Evolutionary conservation across 2,797 vertebrate genomes (phyloP), one percentile per base, ranked within the genome.

Genomic region (Ciconia nigra): DNA sequence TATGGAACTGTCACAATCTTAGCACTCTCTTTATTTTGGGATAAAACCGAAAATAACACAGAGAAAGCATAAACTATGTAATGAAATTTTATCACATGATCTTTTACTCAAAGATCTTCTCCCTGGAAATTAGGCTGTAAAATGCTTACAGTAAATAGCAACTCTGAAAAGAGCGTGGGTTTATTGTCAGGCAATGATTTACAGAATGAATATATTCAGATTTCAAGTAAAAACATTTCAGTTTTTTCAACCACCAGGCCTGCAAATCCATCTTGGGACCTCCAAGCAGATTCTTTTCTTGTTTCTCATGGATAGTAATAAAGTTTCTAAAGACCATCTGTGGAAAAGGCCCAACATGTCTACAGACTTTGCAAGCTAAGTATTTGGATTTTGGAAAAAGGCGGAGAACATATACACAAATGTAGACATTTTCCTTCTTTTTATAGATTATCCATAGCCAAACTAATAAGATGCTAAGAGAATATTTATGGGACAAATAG

Each of bases 171-270:
- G n/a, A 85, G 5, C 0, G 0, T 74, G 35, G 16, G 28, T 70
- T 93, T 96, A 65, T 83, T 93, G 82, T 96, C 90, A 96, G 57
- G 37, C 58, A 93, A 82, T 91, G 87, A 97, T 96, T 96, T 96
- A 95, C 82, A 66, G 91, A 88, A 93, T 2, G 17, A 96, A 95
- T 96, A 91, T 91, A 85, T 92, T 92, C 82, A 83, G 65, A 92
- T 89, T 95, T 96, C 10, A 83, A 92, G 42, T 66, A 61, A 92
- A 92, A 94, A 51, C 16, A 80, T 67, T 81, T 71, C 7, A n/a
- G 39, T 87, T 91, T 89, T 88, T 76, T 73, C 83, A 42, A 76
- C 63, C 77, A 82, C 22, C 31, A 91, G 13, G 28, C 84, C 83
- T 96, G 65, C 31, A 96, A 97, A 97, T 93, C 92, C 82, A 95